These are phyloP conservation scores for Drosophila leontia DNA, from an alignment of 1,140 invertebrate species.

Conservation along the genomic window DNA sequence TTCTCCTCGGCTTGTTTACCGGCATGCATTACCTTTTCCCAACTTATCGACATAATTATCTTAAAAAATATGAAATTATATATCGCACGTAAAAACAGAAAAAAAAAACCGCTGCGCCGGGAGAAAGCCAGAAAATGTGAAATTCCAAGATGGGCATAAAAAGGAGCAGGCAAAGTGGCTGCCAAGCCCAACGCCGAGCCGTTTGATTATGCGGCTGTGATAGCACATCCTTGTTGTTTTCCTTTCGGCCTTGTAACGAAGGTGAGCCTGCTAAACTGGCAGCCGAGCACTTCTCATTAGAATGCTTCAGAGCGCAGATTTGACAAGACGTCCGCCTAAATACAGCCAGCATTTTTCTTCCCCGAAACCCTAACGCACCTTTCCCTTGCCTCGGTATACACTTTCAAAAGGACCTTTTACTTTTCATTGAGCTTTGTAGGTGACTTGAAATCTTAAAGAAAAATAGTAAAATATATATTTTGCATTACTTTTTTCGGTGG, in stretches of 20 bases:
- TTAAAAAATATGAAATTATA: conserved; percentile 82
- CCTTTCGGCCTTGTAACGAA: conserved; percentile 53
- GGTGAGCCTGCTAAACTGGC: conserved; percentile 49
- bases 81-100: conserved; percentile 63
- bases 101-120: conserved; percentile 23
- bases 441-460: too few species aligned
- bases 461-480: too few species aligned
- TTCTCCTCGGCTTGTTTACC: conserved; percentile 49
- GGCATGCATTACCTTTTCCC: conserved; percentile 67
- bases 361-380: conserved; percentile 14
- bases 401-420: background rate
- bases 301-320: conserved; percentile 75
- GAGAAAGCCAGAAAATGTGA: conserved; percentile 40
- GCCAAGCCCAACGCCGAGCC: conserved; percentile 43
- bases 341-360: conserved; percentile 54
- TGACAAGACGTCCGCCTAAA: conserved; percentile 74
- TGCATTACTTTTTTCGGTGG: too few species aligned
- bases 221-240: conserved; percentile 63
- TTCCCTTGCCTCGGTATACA: conserved; percentile 10
- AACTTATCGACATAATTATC: conserved; percentile 82
- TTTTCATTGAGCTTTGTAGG: background rate
- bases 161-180: conserved; percentile 56
- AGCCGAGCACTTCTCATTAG: conserved; percentile 74
- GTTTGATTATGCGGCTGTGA: conserved; percentile 77
- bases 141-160: conserved; percentile 37